Evolutionary conservation across 1,140 invertebrate species (phyloP), one percentile per base, ranked within the genome.

Genomic region (Drosophila baimaii): DNA sequence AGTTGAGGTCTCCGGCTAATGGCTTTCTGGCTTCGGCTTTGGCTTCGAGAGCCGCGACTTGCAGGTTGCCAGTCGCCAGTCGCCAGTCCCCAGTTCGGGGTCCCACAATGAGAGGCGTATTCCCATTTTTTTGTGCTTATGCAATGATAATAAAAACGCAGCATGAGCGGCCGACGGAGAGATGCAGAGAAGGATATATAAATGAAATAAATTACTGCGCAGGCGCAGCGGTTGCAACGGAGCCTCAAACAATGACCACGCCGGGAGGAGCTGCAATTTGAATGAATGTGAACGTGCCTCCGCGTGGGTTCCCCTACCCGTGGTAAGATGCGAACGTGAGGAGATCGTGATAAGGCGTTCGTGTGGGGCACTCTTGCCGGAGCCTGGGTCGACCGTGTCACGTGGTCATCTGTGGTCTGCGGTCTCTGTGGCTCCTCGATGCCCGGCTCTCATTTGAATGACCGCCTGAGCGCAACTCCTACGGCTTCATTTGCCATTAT

Each of bases 401-500:
- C 68, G 68, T 65, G 68, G 29, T 46, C 57, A 46, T 52, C 61
- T 43, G 31, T 17, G 49, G n/a, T n/a, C n/a, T n/a, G n/a, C n/a
- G n/a, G n/a, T n/a, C n/a, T n/a, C n/a, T n/a, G n/a, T n/a, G n/a
- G n/a, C n/a, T n/a, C 29, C 9, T 1, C 29, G 29, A 9, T 31
- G 12, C 31, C 31, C 31, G 31, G 31, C 31, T 33, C 31, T 33
- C 31, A 4, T 33, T 33, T 33, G 78, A 65, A 57, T 74, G 76
- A 31, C 51, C 33, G 39, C 58, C 77, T 70, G 35, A 65, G 63
- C 59, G 69, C 41, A 63, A 82, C 79, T 89, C 83, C 84, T 88
- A 88, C 83, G 83, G 83, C 84, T 88, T 83, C 77, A 88, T 88
- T 89, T 89, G 84, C 79, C 84, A 88, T 88, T 88, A 88, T 89